Evolutionary conservation across 2,797 vertebrate species (phyloP).

Genomic region (Mus spretus): DNA sequence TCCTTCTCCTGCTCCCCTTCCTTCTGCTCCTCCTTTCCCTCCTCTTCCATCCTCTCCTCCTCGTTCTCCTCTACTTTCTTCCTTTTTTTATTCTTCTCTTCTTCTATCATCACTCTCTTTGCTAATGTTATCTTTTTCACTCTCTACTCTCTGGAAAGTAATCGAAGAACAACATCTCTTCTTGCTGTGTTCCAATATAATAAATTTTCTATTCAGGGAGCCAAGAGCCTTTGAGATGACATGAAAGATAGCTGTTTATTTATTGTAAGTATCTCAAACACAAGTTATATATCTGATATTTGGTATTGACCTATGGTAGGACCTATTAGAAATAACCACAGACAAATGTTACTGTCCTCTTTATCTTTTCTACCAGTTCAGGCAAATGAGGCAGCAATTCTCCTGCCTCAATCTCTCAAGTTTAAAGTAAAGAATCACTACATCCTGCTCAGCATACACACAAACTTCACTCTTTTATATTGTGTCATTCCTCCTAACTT

Average conservation of each 20-base stretch:
- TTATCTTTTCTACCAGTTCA: background rate
- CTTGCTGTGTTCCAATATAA: background rate
- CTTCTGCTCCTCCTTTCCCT: too few species aligned
- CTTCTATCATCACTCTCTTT: background rate
- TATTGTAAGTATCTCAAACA: background rate
- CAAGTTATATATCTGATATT: background rate
- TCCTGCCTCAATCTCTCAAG: too few species aligned
- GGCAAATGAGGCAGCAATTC: background rate
- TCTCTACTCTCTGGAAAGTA: background rate
- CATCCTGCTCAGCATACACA: background rate
- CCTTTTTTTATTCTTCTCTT: too few species aligned
- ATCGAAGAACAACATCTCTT: background rate
- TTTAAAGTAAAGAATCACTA: background rate
- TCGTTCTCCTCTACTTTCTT: too few species aligned
- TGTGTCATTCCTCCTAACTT: background rate
- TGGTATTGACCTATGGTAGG: fast-evolving
- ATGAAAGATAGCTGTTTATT: background rate
- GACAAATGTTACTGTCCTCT: background rate
- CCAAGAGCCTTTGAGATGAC: background rate
- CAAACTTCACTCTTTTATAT: too few species aligned
- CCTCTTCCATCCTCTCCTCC: fast-evolving
- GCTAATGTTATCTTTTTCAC: background rate
- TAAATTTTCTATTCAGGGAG: background rate
- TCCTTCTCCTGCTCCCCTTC: background rate
- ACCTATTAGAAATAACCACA: background rate